Base-by-base conservation (phyloP, 2,888 invertebrate species). In the Tipula confusa region DNA sequence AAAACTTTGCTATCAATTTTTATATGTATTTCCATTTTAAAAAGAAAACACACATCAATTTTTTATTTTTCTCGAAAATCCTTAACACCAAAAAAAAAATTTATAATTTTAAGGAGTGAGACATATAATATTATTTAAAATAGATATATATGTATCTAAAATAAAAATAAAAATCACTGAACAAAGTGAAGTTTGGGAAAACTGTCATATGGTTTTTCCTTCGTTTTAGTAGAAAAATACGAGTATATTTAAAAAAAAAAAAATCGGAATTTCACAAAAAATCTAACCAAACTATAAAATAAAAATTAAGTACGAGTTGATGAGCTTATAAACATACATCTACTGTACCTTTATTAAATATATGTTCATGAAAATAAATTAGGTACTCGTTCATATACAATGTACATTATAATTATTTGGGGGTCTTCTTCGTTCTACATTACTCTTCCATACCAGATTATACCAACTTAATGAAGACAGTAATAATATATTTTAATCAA, bases 171-270 rank as follows among this genome's bases (percentile, higher is more conserved):
- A 24, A 64, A 64, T 64, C 64, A 24, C 64, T 24, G 24, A 64
- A 64, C 64, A 64, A 89, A 89, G 89, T 89, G 89, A 88, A 89
- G 89, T 89, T 89, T 89, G 89, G 89, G 89, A 89, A 89, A 87
- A 88, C 86, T 87, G 88, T 85, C 89, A 89, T 89, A 88, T 89
- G 89, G 86, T 87, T 87, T 87, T 88, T 24, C 64, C 64, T 64
- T 64, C 64, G 64, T 64, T 64, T 64, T 24, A 24, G 64, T 64
- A 18, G 24, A 24, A 64, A n/a, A n/a, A 24, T 64, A 24, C 11
- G 24, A 64, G n/a, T n/a, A n/a, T n/a, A n/a, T n/a, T n/a, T n/a
- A 64, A 24, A 64, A 48, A 64, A 24, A 24, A 18, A 7, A 64
- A 64, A 64, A 24, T 64, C n/a, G n/a, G n/a, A n/a, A n/a, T n/a